These are phyloP conservation scores for Nomada goodeniana DNA, from an alignment of 2,888 invertebrate species.

Conservation along the genomic window DNA sequence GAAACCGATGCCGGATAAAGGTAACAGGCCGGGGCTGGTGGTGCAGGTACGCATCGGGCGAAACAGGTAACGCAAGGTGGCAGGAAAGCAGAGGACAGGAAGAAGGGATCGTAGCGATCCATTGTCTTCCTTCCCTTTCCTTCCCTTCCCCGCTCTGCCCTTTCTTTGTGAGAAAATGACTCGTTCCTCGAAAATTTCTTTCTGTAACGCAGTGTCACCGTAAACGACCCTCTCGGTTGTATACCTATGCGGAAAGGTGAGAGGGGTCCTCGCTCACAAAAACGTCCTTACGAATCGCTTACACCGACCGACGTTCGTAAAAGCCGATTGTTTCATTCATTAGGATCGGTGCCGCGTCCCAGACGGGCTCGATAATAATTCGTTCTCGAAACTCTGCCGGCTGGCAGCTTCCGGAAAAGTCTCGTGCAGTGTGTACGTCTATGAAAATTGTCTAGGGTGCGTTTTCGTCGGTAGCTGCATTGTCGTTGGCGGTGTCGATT, in stretches of 20 bases:
- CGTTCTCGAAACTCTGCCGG: not conserved
- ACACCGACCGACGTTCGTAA: not conserved
- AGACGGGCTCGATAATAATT: not conserved
- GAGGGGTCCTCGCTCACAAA: not conserved
- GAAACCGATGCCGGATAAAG: conserved; percentile 54
- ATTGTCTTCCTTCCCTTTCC: conserved; percentile 52
- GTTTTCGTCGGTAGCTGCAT: no score
- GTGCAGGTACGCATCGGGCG: conserved; percentile 50
- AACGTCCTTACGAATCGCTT: conserved; percentile 17
- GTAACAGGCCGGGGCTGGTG: conserved; percentile 30
- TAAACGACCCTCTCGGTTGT: conserved; percentile 17
- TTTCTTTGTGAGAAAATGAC: conserved; percentile 56
- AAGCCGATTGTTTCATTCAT: conserved; percentile 32
- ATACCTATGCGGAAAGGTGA: not conserved
- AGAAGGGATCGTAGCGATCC: conserved; percentile 42
- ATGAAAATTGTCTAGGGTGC: no score
- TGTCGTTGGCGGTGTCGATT: no score
- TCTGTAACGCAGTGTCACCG: conserved; percentile 32
- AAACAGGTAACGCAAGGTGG: conserved; percentile 64
- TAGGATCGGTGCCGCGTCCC: not conserved
- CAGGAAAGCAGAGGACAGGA: conserved; percentile 47
- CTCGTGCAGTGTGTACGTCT: no score
- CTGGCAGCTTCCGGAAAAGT: not conserved
- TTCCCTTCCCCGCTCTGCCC: conserved; percentile 2
- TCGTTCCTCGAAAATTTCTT: conserved; percentile 58